Conservation (phyloP, 92 coral and sea anemone species). For the Epizoanthus rinbou region DNA sequence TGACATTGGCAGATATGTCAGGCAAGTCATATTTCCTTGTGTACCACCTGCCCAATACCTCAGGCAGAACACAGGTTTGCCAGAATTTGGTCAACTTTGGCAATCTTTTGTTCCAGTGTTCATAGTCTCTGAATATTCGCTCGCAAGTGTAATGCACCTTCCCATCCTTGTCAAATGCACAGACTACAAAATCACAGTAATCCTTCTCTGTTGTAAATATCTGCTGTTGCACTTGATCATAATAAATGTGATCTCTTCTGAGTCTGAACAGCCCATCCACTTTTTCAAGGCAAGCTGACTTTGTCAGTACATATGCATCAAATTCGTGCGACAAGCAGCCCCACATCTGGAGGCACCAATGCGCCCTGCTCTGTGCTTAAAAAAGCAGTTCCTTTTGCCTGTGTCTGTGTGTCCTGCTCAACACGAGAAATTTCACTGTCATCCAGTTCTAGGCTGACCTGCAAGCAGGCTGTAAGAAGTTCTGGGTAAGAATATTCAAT, state of each 20-base stretch:
- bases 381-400: conserved; percentile 40
- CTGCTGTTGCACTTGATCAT: conserved; percentile 64
- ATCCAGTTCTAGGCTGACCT: conserved; percentile 19
- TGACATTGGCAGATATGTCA: conserved; percentile 6
- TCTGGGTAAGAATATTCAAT: conserved; percentile 24
- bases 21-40: conserved; percentile 46
- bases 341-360: conserved; percentile 37
- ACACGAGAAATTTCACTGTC: conserved; percentile 18
- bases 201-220: conserved; percentile 36
- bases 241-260: conserved; percentile 55
- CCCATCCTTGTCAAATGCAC: conserved; percentile 41
- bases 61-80: conserved; percentile 62
- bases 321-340: conserved; percentile 36
- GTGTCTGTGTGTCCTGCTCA: conserved; percentile 30
- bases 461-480: conserved; percentile 28
- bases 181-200: conserved; percentile 55
- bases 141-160: conserved; percentile 28
- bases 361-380: conserved; percentile 40
- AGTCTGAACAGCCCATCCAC: conserved; percentile 40
- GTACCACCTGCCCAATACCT: conserved; percentile 70
- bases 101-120: conserved; percentile 44
- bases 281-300: conserved; percentile 42
- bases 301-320: conserved; percentile 24
- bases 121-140: conserved; percentile 43
- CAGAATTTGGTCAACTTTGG: conserved; percentile 57